These are phyloP conservation scores for Hippocampus kuda DNA, from an alignment of 2,797 vertebrate genomes.

Conservation along the genomic window DNA sequence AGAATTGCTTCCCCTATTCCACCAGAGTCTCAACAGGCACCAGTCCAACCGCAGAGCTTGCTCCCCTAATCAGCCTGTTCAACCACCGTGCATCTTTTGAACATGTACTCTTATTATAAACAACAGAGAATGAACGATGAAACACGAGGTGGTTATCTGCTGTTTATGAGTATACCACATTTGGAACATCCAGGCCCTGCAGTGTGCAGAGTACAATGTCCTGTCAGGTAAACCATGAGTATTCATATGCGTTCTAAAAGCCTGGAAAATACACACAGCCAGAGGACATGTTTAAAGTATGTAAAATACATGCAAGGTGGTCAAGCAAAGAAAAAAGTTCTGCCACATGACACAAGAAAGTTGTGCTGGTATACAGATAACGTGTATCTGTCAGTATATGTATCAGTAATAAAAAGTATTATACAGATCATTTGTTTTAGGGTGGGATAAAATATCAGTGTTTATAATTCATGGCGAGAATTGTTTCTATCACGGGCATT, in stretches of 20 bases:
- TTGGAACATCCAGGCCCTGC: neutral
- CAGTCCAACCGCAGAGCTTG: no score
- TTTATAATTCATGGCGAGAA: neutral
- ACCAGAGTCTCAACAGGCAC: no score
- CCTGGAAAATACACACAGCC: neutral
- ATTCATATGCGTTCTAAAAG: neutral
- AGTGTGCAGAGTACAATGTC: neutral
- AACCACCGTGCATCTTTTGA: no score
- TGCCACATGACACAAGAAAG: neutral
- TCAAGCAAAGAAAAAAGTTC: neutral
- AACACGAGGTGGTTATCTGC: no score
- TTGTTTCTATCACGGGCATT: neutral
- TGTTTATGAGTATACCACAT: neutral
- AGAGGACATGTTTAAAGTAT: neutral
- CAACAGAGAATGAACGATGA: no score
- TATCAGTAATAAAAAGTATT: neutral
- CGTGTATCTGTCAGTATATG: neutral
- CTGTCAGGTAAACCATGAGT: neutral
- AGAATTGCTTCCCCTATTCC: neutral
- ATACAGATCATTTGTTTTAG: neutral
- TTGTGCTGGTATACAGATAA: neutral
- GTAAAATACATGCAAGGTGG: neutral
- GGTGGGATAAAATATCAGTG: neutral
- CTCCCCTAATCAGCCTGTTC: no score
- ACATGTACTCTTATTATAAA: no score